Percentiles rank a stretch among this genome's conserved stretches.
Conservation (phyloP, 2,797 vertebrate genomes). For the Bucorvus abyssinicus region DNA sequence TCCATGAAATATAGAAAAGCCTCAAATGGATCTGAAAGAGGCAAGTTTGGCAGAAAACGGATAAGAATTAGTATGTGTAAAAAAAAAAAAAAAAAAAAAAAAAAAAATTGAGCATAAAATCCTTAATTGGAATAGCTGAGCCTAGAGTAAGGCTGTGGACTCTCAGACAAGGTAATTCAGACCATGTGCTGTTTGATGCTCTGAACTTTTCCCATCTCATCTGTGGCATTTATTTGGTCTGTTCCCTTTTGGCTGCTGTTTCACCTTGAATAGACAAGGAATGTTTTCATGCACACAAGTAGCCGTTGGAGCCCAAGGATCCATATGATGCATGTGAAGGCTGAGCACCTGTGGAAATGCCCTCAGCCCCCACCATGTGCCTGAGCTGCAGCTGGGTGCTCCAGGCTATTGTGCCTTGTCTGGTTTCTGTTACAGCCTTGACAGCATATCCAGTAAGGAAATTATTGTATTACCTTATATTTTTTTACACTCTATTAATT, state of each 20-base stretch:
- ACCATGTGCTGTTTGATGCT: background rate
- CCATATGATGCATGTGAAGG: background rate
- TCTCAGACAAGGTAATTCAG: background rate
- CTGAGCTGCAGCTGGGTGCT: background rate
- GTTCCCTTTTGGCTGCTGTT: background rate
- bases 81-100: no score
- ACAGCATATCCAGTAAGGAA: background rate
- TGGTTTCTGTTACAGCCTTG: background rate
- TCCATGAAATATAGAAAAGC: background rate
- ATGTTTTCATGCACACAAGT: background rate
- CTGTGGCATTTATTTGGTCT: background rate
- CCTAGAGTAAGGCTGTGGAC: background rate
- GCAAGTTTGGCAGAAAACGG: background rate
- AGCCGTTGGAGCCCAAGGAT: background rate
- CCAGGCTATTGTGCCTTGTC: background rate
- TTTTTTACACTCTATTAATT: background rate
- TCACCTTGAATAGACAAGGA: background rate
- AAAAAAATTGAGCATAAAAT: background rate
- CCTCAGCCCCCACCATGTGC: background rate
- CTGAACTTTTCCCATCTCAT: background rate
- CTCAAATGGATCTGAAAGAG: background rate
- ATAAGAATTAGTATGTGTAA: background rate
- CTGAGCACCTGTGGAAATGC: background rate
- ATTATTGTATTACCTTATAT: background rate
- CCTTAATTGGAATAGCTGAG: background rate